Percentiles rank a stretch among this genome's conserved stretches.
Evolutionary conservation across 1,140 invertebrate species (phyloP).

Genomic region (Tetranychus urticae): DNA sequence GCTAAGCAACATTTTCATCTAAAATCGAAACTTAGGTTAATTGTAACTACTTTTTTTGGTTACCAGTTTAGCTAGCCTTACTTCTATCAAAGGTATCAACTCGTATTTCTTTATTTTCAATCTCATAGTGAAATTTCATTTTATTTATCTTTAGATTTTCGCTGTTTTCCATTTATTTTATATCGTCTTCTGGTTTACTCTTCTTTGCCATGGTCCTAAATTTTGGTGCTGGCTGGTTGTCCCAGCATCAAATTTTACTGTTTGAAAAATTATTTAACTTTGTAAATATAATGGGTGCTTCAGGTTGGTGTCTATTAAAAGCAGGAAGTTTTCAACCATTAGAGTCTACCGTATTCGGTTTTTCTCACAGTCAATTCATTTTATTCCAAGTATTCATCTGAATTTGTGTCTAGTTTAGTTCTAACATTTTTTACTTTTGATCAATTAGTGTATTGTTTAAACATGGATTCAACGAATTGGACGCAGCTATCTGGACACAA

Average conservation of each 20-base stretch:
- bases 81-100: slow-evolving; percentile 53
- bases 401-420: no score
- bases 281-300: no score
- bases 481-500: slow-evolving; percentile 74
- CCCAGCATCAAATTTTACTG: slow-evolving; percentile 29
- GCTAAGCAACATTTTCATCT: slow-evolving; percentile 28
- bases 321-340: no score
- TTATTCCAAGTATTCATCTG: no score
- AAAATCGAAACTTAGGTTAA: not conserved
- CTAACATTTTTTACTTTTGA: no score
- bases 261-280: no score
- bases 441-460: no score
- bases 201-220: slow-evolving; percentile 64
- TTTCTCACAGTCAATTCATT: no score
- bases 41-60: slow-evolving; percentile 13
- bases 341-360: no score
- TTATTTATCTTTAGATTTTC: slow-evolving; percentile 40
- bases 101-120: not conserved
- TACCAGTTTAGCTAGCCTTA: slow-evolving; percentile 44
- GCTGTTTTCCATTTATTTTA: slow-evolving; percentile 85
- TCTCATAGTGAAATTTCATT: not conserved
- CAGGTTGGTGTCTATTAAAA: no score
- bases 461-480: no score
- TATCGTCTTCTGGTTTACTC: slow-evolving; percentile 59
- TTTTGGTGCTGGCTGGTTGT: slow-evolving; percentile 88